A percentile compares a stretch with the other conserved stretches of the same genome.
phyloP scores from a whole-genome alignment of 2,888 invertebrate species.

The Drosophila neutralis region DNA sequence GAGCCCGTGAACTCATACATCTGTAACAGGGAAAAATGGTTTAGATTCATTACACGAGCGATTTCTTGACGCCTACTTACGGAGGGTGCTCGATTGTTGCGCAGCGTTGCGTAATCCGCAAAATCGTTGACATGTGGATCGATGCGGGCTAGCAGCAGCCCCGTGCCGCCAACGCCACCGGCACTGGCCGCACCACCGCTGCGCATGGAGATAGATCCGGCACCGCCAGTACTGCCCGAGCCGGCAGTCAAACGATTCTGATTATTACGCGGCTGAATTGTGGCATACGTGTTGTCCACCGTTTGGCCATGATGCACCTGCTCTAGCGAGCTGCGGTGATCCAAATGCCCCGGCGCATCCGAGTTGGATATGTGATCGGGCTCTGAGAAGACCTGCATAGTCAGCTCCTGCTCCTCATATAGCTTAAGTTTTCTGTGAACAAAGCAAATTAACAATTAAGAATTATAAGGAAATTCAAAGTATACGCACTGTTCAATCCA shows the following conservation, averaged over 20 bases:
- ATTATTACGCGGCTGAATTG: conserved; percentile 84
- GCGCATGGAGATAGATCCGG: conserved; percentile 69
- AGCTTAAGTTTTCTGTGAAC: conserved; percentile 90
- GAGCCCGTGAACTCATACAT: conserved; percentile 87
- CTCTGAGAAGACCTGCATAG: conserved; percentile 96
- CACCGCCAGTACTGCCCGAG: conserved; percentile 52
- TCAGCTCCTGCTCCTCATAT: conserved; percentile 96
- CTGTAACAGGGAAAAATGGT: conserved; percentile 40
- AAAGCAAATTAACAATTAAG: neutral
- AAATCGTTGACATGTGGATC: conserved; percentile 83
- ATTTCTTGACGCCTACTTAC: conserved; percentile 58
- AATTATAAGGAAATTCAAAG: too few relatives aligned
- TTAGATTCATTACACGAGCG: neutral
- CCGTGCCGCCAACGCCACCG: conserved; percentile 64
- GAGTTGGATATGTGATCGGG: conserved; percentile 86
- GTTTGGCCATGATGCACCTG: conserved; percentile 83
- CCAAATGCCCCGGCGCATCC: conserved; percentile 83
- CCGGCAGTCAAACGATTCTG: conserved; percentile 67
- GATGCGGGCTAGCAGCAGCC: conserved; percentile 63
- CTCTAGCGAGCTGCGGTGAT: conserved; percentile 83
- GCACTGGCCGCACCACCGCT: conserved; percentile 63
- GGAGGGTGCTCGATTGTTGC: conserved; percentile 84
- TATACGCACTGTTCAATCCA: conserved; percentile 94
- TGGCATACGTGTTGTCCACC: conserved; percentile 85
- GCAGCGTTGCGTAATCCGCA: conserved; percentile 85